Percentiles rank a stretch among this genome's conserved stretches.
These are phyloP conservation scores for Daubentonia madagascariensis DNA, from an alignment of 2,113 vertebrate genomes.

Conservation along the genomic window DNA sequence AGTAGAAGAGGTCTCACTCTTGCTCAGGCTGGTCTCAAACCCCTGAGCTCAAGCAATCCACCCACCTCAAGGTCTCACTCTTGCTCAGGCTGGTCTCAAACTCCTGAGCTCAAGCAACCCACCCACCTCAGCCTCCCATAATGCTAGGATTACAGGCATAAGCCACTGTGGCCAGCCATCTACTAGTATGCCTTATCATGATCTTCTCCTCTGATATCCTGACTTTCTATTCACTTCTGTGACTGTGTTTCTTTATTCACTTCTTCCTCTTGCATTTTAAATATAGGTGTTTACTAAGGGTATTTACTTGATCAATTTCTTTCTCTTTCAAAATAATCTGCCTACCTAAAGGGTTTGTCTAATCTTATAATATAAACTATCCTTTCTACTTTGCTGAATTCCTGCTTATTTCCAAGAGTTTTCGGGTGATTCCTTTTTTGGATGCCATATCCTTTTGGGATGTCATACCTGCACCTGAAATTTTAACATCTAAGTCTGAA, in stretches of 20 bases:
- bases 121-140: too few species aligned
- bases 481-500: background rate
- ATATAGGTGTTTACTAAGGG: background rate
- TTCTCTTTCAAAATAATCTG: background rate
- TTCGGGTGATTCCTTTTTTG: background rate
- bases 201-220: background rate
- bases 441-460: too few species aligned
- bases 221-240: background rate
- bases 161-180: too few species aligned
- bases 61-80: too few species aligned
- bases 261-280: background rate
- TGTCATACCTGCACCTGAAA: background rate
- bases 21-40: too few species aligned
- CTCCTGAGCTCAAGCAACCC: too few species aligned
- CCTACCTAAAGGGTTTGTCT: background rate
- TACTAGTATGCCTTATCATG: background rate
- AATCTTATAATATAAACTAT: background rate
- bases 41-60: too few species aligned
- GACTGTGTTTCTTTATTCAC: background rate
- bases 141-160: too few species aligned
- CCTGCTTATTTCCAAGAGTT: background rate
- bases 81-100: too few species aligned
- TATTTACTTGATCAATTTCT: background rate
- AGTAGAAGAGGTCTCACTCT: too few species aligned
- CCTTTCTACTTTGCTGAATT: background rate